Conservation (phyloP, 2,113 vertebrate species). For the Ameiurus melas region DNA sequence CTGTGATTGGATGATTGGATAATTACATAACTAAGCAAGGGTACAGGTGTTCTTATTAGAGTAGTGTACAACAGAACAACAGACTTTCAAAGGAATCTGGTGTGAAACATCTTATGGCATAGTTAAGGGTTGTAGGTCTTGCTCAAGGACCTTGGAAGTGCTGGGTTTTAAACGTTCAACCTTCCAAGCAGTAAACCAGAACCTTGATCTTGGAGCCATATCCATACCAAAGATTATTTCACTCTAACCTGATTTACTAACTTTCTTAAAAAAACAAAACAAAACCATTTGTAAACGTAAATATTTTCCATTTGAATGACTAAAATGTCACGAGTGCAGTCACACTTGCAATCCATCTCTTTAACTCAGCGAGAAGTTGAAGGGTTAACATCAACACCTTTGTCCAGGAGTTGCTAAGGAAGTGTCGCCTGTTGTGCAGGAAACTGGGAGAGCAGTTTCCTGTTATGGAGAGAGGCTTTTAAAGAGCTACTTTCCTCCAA, state of each 20-base stretch:
- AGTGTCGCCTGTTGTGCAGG: constrained; percentile 93
- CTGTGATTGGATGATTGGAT: background rate
- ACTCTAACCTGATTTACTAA: background rate
- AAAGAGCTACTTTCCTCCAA: constrained; percentile 88
- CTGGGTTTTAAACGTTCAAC: background rate
- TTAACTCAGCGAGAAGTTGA: constrained; percentile 60
- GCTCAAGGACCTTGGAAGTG: background rate
- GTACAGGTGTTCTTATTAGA: background rate
- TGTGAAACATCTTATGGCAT: background rate
- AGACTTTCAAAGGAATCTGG: background rate
- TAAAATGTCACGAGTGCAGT: background rate
- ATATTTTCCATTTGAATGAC: background rate
- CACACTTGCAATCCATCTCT: constrained; percentile 33
- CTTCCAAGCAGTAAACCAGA: background rate
- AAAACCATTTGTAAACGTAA: background rate
- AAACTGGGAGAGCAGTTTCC: constrained; percentile 96
- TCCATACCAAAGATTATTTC: background rate
- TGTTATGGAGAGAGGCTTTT: constrained; percentile 94
- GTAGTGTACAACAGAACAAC: background rate
- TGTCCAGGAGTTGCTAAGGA: constrained; percentile 90
- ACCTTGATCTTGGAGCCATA: background rate
- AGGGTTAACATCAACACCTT: constrained; percentile 83
- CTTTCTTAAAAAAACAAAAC: no score
- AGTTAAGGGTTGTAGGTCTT: background rate
- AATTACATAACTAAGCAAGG: background rate